These are phyloP conservation scores for Rhadina sibilatrix DNA, from an alignment of 2,113 vertebrate species.

Conservation along the genomic window DNA sequence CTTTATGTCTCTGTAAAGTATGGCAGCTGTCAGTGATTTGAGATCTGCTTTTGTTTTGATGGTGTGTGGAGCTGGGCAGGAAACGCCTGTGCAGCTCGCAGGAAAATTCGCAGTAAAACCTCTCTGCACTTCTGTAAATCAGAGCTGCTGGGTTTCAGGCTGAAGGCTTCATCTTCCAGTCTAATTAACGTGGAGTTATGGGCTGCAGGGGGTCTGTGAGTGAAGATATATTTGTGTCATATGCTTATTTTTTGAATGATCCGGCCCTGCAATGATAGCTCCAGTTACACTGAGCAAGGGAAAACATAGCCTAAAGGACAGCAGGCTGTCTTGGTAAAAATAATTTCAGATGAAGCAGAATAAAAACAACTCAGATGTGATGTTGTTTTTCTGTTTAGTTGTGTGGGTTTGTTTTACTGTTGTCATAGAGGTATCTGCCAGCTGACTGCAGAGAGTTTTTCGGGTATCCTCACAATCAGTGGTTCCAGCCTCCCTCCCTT, in stretches of 20 bases:
- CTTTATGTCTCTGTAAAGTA: conserved; percentile 3
- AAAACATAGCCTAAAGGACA: background rate
- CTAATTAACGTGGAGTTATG: background rate
- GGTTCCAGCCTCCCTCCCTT: background rate
- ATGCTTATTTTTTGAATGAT: background rate
- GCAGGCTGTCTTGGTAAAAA: background rate
- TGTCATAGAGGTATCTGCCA: conserved; percentile 24
- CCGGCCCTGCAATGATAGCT: background rate
- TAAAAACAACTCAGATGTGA: background rate
- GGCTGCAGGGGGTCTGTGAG: background rate
- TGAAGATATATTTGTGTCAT: background rate
- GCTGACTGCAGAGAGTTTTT: conserved; percentile 9
- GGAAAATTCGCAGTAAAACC: background rate
- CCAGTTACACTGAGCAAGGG: background rate
- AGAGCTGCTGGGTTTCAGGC: background rate
- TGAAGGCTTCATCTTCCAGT: background rate
- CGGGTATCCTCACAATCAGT: background rate
- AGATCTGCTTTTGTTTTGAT: conserved; percentile 13
- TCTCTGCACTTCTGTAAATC: background rate
- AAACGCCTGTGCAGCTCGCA: background rate
- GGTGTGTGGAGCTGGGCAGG: background rate
- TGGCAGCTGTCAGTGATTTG: conserved; percentile 5
- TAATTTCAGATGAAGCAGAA: conserved; percentile 22
- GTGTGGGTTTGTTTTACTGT: background rate
- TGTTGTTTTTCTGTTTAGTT: background rate